Base-by-base conservation (phyloP, 2,113 vertebrate genomes). In the Dryoscopus gambensis region DNA sequence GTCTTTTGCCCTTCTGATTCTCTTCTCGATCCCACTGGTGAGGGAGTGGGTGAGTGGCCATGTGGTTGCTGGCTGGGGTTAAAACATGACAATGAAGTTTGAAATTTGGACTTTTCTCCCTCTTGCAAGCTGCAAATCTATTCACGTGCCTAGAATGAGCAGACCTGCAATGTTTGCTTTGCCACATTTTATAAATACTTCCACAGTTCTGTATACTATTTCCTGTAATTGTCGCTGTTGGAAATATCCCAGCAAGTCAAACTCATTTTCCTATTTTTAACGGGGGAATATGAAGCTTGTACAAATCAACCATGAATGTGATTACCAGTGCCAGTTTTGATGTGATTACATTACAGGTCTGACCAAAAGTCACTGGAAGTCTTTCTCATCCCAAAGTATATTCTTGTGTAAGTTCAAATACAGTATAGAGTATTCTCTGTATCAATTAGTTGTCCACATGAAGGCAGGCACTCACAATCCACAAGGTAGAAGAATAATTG, bases 21-120 rank as follows among this genome's bases (percentile, higher is more conserved):
- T 55, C 30, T 53, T 14, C 11, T 40, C 1, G 0, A 0, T 55
- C 30, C 20, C 7, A 14, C 13, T 27, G n/a, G 53, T 31, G 39
- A n/a, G 10, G 24, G 3, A 82, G 13, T 25, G 24, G 11, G 24
- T 46, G 46, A 31, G 17, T 22, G n/a, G 33, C 39, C n/a, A 5
- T 30, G 15, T 21, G 19, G 6, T 20, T 39, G 7, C 11, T 39
- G 20, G n/a, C 14, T 68, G 21, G 11, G 30, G n/a, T 69, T 31
- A 76, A 68, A 89, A 30, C 7, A 62, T 3, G 15, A 9, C 10
- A 40, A 30, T 4, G 44, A 22, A 1, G 1, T n/a, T 21, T 73
- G 31, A 83, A 83, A 76, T 64, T 31, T 25, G 22, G 14, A 84
- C 31, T 74, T 42, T 60, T 80, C 37, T 87, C 23, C 21, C 15